Percentiles rank a stretch among this genome's conserved stretches.
Evolutionary conservation across 2,888 invertebrate species (phyloP).

Genomic region (Latrodectus elegans): DNA sequence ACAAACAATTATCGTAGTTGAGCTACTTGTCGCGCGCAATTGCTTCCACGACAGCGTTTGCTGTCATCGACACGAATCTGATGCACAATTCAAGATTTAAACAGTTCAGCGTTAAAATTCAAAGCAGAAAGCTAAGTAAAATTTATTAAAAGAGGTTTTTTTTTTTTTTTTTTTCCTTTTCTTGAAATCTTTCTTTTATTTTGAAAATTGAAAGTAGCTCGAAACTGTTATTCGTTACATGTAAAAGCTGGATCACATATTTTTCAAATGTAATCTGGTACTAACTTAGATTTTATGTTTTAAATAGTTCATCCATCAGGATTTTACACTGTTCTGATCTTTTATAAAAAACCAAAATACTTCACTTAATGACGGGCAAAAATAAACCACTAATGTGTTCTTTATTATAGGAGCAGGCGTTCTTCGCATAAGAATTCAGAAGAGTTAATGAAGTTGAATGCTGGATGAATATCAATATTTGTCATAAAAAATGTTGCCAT

Average conservation of each 20-base stretch:
- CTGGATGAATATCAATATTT: constrained; percentile 42
- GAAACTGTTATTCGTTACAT: constrained; percentile 31
- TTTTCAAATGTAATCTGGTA: constrained; percentile 46
- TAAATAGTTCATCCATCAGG: constrained; percentile 54
- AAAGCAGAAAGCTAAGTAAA: no score
- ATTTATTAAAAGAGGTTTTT: no score
- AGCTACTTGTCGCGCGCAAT: no score
- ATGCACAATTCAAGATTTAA: no score
- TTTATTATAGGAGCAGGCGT: constrained; percentile 21
- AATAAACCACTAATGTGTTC: constrained; percentile 15
- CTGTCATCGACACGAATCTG: no score
- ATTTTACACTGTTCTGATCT: constrained; percentile 9
- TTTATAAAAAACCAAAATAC: no score
- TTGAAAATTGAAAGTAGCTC: no score
- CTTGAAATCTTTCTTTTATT: background rate
- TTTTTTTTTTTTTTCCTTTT: no score
- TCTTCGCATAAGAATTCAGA: constrained; percentile 4
- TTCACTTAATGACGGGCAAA: background rate
- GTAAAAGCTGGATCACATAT: constrained; percentile 23
- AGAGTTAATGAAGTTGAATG: constrained; percentile 20
- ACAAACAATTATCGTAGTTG: no score
- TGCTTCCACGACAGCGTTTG: no score
- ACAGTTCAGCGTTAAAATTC: no score
- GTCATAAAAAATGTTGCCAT: background rate
- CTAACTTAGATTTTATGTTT: constrained; percentile 28